Base-by-base conservation (phyloP, 2,113 vertebrate species). In the Nibea albiflora region DNA sequence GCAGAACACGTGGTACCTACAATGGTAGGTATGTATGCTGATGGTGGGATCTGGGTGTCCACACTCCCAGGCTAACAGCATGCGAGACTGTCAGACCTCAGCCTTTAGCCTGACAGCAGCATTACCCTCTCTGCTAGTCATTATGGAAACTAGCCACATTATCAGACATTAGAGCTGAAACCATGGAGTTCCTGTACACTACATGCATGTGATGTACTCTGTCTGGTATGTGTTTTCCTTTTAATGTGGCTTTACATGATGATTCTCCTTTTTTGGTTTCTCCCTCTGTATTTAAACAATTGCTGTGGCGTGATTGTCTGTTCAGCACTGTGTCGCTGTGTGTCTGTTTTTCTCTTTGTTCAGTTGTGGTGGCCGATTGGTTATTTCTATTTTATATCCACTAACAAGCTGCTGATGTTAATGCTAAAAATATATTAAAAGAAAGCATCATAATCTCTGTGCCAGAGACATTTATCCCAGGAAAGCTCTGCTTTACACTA, bases 101-200 rank as follows among this genome's bases (percentile, higher is more conserved):
- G 39, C 39, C 65, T 35, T 8, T 35, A 35, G 44, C 28, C 42
- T 26, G 20, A 42, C 31, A 54, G 60, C 72, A 53, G 60, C 56
- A 52, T 54, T 73, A 53, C 61, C 46, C 53, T 20, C 26, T 73
- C 68, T 58, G 74, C 26, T 54, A 73, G 57, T 58, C 42, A 64
- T 74, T 65, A 65, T 26, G 56, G 15, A 67, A 80, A 67, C 26
- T 17, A 57, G 76, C 26, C 80, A 26, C 49, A 63, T 77, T 64
- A 77, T 83, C 76, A 63, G 72, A 50, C 9, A 52, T 22, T 46
- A 24, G 35, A 65, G 22, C 16, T 52, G 61, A 54, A 63, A 16
- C 9, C 11, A 73, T 15, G 26, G 46, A 54, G 35, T 42, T 42
- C 26, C 31, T 54, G 49, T 56, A 28, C 22, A 4, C 22, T 4